phyloP scores from a whole-genome alignment of 2,113 vertebrate genomes.

The Polypterus bichir region DNA sequence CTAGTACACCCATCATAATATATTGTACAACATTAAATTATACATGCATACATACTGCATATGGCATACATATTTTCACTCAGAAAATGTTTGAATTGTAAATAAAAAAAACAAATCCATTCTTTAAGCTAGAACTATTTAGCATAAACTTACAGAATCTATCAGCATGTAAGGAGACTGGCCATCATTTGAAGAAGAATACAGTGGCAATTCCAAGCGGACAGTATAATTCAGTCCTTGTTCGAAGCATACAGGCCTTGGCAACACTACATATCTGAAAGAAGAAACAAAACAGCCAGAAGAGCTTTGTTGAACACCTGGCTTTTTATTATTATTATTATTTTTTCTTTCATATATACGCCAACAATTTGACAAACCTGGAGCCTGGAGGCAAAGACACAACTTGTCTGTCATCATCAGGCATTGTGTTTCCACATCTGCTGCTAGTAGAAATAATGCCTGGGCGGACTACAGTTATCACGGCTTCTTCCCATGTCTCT shows the following conservation, averaged over 20 bases:
- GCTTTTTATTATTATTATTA: background rate
- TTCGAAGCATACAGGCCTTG: conserved; percentile 79
- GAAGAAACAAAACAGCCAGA: conserved; percentile 7
- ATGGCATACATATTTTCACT: no score
- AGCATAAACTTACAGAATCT: conserved; percentile 71
- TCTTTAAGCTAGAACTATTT: background rate
- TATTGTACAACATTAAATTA: no score
- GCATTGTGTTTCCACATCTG: conserved; percentile 82
- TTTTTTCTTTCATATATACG: background rate
- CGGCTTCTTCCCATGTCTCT: conserved; percentile 88
- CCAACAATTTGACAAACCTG: conserved; percentile 54
- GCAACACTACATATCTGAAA: conserved; percentile 68
- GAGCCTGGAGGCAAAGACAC: conserved; percentile 78
- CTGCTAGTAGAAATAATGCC: conserved; percentile 68
- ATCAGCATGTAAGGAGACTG: conserved; percentile 84
- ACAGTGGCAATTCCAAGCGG: conserved; percentile 71
- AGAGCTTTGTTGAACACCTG: background rate
- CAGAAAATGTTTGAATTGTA: no score
- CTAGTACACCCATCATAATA: no score
- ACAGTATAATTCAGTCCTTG: conserved; percentile 82
- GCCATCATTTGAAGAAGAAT: conserved; percentile 58
- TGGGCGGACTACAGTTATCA: conserved; percentile 69
- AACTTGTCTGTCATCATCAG: conserved; percentile 82
- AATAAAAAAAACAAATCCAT: no score
- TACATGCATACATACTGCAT: no score